phyloP scores from a whole-genome alignment of 2,113 vertebrate species.

The Gavia stellata region DNA sequence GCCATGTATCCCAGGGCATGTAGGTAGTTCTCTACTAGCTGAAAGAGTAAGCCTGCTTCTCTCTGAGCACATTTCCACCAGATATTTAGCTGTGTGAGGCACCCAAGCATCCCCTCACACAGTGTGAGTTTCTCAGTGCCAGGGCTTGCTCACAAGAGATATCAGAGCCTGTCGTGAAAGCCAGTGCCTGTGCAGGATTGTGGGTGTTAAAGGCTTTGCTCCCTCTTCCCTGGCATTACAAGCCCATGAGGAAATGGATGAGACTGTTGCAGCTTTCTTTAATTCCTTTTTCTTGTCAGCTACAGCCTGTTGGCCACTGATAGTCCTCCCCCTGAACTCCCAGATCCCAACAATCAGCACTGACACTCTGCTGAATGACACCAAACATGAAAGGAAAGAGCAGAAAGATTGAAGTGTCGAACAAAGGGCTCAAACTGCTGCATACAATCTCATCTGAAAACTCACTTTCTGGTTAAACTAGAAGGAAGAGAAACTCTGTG shows the following conservation, averaged over 20 bases:
- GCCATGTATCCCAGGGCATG: too few species aligned
- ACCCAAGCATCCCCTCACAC: background rate
- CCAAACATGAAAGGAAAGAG: background rate
- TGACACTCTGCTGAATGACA: background rate
- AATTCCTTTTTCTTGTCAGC: background rate
- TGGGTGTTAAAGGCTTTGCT: background rate
- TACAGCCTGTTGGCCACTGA: background rate
- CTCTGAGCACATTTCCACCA: background rate
- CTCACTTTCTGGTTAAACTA: background rate
- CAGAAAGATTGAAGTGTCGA: background rate
- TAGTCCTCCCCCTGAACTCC: background rate
- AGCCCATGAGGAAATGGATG: background rate
- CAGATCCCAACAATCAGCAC: background rate
- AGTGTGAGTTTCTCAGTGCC: background rate
- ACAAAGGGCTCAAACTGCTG: background rate
- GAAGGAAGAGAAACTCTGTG: background rate
- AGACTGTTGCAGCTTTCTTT: background rate
- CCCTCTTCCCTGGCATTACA: background rate
- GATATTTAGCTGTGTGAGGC: background rate
- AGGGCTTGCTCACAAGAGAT: background rate
- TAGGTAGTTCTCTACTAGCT: background rate
- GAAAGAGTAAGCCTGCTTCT: background rate
- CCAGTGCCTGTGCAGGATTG: background rate
- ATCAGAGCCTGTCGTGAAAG: background rate
- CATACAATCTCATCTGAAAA: background rate